Conservation (phyloP, 2,797 vertebrate genomes). For the Poeciliopsis turneri region DNA sequence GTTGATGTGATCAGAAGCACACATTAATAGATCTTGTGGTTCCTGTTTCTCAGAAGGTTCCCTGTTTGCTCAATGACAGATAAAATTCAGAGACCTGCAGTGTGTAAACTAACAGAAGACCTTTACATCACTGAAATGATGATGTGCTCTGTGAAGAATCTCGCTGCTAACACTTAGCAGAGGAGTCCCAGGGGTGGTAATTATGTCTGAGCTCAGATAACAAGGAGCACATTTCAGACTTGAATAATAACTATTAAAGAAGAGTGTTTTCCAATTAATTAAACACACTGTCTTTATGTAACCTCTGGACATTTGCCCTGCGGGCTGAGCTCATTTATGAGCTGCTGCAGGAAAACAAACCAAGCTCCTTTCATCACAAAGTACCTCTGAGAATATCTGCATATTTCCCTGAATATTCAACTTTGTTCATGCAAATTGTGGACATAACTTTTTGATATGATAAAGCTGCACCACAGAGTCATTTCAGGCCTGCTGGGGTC, state of each 20-base stretch:
- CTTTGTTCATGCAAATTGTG: constrained; percentile 55
- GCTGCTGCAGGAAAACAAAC: constrained; percentile 78
- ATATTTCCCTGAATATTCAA: constrained; percentile 44
- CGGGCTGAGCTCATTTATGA: constrained; percentile 87
- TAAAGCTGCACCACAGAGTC: constrained; percentile 20
- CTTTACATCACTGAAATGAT: constrained; percentile 17
- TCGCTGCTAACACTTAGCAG: constrained; percentile 85
- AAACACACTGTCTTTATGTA: constrained; percentile 90
- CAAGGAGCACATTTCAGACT: constrained; percentile 86
- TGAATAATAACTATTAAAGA: constrained; percentile 81
- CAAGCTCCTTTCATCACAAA: constrained; percentile 59
- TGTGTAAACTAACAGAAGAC: constrained; percentile 4
- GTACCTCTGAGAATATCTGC: constrained; percentile 43
- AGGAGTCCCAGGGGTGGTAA: constrained; percentile 90
- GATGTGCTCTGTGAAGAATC: constrained; percentile 72
- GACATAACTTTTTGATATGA: constrained; percentile 53
- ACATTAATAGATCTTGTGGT: neutral
- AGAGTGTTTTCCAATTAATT: constrained; percentile 95
- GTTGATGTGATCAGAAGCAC: neutral
- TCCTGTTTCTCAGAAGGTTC: neutral
- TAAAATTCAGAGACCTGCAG: neutral
- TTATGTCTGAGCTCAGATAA: constrained; percentile 91
- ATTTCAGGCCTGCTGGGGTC: constrained; percentile 25
- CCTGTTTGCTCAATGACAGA: neutral
- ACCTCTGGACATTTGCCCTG: constrained; percentile 91